These are phyloP conservation scores for Columba janthina DNA, from an alignment of 2,113 vertebrate genomes.

Conservation along the genomic window DNA sequence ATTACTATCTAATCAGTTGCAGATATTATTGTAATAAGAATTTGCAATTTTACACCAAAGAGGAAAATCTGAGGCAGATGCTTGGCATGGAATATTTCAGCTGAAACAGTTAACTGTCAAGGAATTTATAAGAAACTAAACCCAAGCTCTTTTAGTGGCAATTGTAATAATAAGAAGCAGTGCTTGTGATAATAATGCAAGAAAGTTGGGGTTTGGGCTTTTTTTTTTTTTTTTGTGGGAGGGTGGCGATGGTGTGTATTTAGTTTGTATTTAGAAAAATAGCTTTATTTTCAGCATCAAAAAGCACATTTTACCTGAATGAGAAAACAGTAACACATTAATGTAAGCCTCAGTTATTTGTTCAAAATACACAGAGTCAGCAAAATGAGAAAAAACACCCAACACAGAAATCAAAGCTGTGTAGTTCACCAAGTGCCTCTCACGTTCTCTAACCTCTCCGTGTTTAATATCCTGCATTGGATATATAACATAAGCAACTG, in stretches of 20 bases:
- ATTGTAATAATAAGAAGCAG: not conserved
- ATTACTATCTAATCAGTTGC: not conserved
- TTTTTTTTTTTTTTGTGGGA: not conserved
- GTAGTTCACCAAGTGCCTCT: not conserved
- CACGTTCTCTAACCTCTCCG: not conserved
- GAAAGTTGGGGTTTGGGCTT: not conserved
- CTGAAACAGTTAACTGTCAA: slow-evolving; percentile 4
- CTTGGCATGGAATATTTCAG: not conserved
- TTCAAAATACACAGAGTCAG: not conserved
- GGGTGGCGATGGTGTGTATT: not conserved
- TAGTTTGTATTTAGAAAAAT: not conserved
- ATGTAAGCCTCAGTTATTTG: not conserved
- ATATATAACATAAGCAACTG: not conserved
- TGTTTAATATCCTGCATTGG: slow-evolving; percentile 39
- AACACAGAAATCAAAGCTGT: not conserved
- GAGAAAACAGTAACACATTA: not conserved
- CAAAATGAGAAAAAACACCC: not conserved
- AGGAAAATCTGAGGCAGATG: slow-evolving; percentile 8
- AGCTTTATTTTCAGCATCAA: not conserved
- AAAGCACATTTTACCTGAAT: not conserved
- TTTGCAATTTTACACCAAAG: not conserved
- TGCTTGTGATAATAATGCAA: not conserved
- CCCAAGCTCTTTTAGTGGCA: not conserved
- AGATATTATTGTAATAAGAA: not conserved
- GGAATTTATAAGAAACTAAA: not conserved